Evolutionary conservation across 92 coral and sea anemone genomes (phyloP).

Genomic region (Heliopora coerulea): DNA sequence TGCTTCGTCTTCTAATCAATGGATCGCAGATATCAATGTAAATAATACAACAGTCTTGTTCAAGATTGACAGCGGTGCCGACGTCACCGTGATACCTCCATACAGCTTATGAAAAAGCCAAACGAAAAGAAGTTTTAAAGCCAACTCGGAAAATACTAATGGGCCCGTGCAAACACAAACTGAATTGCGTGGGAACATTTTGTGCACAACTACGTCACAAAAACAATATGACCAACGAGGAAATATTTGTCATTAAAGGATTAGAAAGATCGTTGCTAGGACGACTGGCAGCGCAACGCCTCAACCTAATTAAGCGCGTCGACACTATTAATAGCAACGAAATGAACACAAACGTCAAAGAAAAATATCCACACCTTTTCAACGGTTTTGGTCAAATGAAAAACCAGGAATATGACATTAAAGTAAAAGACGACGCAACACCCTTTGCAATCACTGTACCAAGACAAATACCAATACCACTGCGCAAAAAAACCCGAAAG

Average conservation of each 20-base stretch:
- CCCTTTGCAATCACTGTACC: slow-evolving; percentile 52
- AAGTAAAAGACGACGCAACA: slow-evolving; percentile 40
- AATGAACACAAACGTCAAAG: not conserved
- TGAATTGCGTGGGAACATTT: slow-evolving; percentile 42
- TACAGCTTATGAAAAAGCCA: slow-evolving; percentile 37
- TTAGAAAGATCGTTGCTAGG: slow-evolving; percentile 55
- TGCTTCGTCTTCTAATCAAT: not conserved
- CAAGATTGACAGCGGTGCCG: slow-evolving; percentile 55
- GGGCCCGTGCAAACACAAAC: slow-evolving; percentile 51
- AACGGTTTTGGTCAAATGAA: slow-evolving; percentile 47
- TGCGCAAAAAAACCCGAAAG: slow-evolving; percentile 40
- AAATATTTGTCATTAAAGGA: slow-evolving; percentile 22
- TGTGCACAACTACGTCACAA: slow-evolving; percentile 15
- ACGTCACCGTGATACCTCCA: slow-evolving; percentile 54
- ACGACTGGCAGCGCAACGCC: slow-evolving; percentile 37
- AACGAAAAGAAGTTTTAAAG: slow-evolving; percentile 23
- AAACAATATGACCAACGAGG: slow-evolving; percentile 5
- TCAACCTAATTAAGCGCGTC: slow-evolving; percentile 40
- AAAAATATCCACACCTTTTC: slow-evolving; percentile 51
- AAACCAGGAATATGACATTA: slow-evolving; percentile 32
- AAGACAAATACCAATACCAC: slow-evolving; percentile 52
- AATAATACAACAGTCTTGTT: slow-evolving; percentile 21
- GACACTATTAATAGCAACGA: slow-evolving; percentile 18
- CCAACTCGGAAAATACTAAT: slow-evolving; percentile 29
- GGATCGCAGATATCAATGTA: slow-evolving; percentile 25